Conservation (phyloP, 2,888 invertebrate species). For the Acronicta psi region DNA sequence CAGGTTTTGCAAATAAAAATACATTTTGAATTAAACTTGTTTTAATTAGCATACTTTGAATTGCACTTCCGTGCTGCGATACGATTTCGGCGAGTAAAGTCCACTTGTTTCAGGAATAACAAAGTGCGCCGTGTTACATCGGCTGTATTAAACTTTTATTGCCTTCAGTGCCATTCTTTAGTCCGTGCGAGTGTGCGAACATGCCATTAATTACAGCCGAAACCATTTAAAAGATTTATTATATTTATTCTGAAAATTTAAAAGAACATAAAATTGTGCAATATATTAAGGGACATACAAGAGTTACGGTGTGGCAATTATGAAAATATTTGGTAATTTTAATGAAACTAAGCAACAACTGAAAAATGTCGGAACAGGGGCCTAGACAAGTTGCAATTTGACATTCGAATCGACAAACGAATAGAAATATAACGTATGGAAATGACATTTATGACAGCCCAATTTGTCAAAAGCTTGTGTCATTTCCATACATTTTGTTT, state of each 20-base stretch:
- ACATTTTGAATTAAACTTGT: conserved; percentile 60
- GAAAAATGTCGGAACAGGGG: background rate
- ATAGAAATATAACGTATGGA: too few relatives aligned
- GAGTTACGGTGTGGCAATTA: conserved; percentile 56
- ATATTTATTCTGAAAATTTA: conserved; percentile 77
- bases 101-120: conserved; percentile 74
- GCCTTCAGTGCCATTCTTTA: conserved; percentile 79
- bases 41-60: conserved; percentile 71
- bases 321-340: conserved; percentile 25
- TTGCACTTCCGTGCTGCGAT: conserved; percentile 70
- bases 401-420: too few relatives aligned
- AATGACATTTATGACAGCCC: too few relatives aligned
- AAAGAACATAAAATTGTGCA: conserved; percentile 65
- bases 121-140: conserved; percentile 75
- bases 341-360: conserved; percentile 11
- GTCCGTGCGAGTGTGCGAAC: conserved; percentile 78
- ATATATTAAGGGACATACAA: conserved; percentile 57
- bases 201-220: conserved; percentile 81
- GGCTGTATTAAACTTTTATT: conserved; percentile 83
- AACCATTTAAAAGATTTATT: conserved; percentile 85
- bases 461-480: too few relatives aligned
- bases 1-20: conserved; percentile 53
- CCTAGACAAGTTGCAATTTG: too few relatives aligned
- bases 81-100: conserved; percentile 64
- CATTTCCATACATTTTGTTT: too few relatives aligned